Conservation (phyloP, 2,888 invertebrate genomes). For the Acrobasis repandana region DNA sequence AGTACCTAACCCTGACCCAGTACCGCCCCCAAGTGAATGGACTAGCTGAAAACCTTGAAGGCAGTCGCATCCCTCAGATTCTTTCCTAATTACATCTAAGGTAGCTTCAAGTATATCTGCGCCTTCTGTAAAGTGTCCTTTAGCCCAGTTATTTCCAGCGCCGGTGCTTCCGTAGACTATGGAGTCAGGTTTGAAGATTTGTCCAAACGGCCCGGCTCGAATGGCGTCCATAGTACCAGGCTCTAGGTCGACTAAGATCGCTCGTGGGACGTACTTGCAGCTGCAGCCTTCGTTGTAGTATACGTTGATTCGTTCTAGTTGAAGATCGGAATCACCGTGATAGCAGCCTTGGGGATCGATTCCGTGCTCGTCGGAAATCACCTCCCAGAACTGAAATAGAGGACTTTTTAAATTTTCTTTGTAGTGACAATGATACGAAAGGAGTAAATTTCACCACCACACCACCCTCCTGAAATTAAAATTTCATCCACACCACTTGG, state of each 20-base stretch:
- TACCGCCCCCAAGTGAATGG: constrained; percentile 88
- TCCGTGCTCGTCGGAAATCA: constrained; percentile 90
- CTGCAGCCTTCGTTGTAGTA: constrained; percentile 87
- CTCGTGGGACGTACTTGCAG: constrained; percentile 64
- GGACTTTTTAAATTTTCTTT: too few species aligned
- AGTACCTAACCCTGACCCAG: constrained; percentile 89
- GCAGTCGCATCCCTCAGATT: constrained; percentile 87
- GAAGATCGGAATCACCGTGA: constrained; percentile 86
- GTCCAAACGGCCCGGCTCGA: constrained; percentile 84
- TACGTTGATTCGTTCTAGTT: constrained; percentile 88
- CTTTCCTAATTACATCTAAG: constrained; percentile 81
- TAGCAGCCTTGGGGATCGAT: constrained; percentile 83
- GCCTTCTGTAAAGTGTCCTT: constrained; percentile 87
- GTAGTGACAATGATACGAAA: too few species aligned
- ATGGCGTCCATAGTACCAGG: constrained; percentile 84
- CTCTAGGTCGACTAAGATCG: constrained; percentile 66
- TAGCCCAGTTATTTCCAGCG: constrained; percentile 84
- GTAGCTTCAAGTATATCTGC: constrained; percentile 84
- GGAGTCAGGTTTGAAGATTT: constrained; percentile 88
- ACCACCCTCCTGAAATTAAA: too few species aligned
- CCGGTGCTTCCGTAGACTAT: constrained; percentile 84
- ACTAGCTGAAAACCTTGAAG: constrained; percentile 84
- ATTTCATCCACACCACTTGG: too few species aligned
- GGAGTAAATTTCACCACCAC: too few species aligned
- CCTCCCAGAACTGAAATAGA: constrained; percentile 88